A percentile compares a stretch with the other conserved stretches of the same genome.
Conservation (phyloP, 2,113 vertebrate genomes). For the Stigmatopora argus region DNA sequence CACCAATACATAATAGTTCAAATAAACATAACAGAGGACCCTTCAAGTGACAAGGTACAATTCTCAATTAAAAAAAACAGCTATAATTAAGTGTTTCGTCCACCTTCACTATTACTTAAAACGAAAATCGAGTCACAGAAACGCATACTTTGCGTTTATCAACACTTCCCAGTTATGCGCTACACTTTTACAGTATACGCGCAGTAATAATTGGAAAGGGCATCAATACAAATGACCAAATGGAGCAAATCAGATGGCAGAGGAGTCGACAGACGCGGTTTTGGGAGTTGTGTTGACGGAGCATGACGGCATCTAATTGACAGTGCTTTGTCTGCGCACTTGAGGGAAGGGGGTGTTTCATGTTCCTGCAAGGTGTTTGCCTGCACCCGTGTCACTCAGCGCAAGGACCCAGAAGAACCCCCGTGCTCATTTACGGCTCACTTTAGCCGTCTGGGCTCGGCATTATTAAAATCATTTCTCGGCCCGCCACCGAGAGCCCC, state of each 20-base stretch:
- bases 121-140: slow-evolving; percentile 23
- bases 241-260: slow-evolving; percentile 29
- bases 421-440: slow-evolving; percentile 91
- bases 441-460: slow-evolving; percentile 82
- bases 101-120: neutral
- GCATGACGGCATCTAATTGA: slow-evolving; percentile 72
- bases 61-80: neutral
- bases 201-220: slow-evolving; percentile 68
- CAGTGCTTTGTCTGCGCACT: slow-evolving; percentile 64
- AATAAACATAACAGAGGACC: too few relatives aligned
- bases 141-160: slow-evolving; percentile 40
- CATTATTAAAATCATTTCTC: slow-evolving; percentile 99
- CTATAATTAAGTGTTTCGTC: neutral
- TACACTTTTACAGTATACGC: slow-evolving; percentile 38
- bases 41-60: neutral
- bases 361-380: slow-evolving; percentile 79
- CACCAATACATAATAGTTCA: too few relatives aligned
- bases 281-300: slow-evolving; percentile 58
- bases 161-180: slow-evolving; percentile 51
- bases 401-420: slow-evolving; percentile 87
- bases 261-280: slow-evolving; percentile 62
- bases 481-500: slow-evolving; percentile 89
- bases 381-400: slow-evolving; percentile 96
- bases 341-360: slow-evolving; percentile 73
- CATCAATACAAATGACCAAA: slow-evolving; percentile 60